These are phyloP conservation scores for Lepus oiostolus DNA, from an alignment of 2,797 vertebrate genomes.

Conservation along the genomic window DNA sequence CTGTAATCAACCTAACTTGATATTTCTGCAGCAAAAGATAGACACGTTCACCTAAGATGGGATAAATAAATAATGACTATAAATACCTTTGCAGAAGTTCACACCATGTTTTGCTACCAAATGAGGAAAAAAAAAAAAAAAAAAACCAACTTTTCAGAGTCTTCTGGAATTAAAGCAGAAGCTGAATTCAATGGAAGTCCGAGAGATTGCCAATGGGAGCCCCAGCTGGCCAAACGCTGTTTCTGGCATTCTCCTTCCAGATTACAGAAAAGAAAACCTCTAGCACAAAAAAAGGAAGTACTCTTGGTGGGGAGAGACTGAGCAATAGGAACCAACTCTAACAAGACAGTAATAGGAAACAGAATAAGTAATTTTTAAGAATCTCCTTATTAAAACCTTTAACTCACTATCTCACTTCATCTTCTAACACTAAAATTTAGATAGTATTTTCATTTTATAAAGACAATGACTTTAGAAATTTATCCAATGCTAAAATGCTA, in stretches of 20 bases:
- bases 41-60: too few relatives aligned
- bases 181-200: not conserved
- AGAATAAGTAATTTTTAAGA: not conserved
- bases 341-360: not conserved
- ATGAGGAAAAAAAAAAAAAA: too few relatives aligned
- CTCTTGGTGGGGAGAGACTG: not conserved
- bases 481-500: not conserved
- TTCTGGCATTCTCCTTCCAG: not conserved
- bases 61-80: too few relatives aligned
- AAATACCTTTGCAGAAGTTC: too few relatives aligned
- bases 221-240: not conserved
- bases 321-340: not conserved
- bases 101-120: too few relatives aligned
- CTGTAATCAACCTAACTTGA: too few relatives aligned
- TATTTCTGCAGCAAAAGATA: too few relatives aligned
- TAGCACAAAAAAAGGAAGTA: conserved; percentile 38
- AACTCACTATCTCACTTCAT: not conserved
- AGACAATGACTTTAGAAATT: conserved; percentile 8
- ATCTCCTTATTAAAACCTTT: conserved; percentile 29
- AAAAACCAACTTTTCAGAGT: too few relatives aligned
- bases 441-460: conserved; percentile 42
- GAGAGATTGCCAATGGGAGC: not conserved
- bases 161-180: not conserved
- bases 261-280: conserved; percentile 46
- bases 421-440: not conserved